phyloP scores from a whole-genome alignment of 2,797 vertebrate species.

The Enoplosus armatus region DNA sequence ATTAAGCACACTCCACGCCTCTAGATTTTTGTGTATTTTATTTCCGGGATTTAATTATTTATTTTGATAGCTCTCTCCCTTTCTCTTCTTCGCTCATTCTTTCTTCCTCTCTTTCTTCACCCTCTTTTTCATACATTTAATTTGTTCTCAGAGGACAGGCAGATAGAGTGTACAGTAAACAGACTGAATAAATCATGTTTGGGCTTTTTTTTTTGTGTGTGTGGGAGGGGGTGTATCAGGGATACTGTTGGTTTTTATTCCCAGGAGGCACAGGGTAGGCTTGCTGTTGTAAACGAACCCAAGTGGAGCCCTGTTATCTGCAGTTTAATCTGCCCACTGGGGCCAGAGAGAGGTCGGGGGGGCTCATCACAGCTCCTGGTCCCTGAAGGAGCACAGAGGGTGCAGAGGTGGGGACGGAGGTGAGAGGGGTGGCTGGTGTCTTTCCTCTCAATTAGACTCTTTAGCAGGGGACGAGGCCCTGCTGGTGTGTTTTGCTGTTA shows the following conservation, averaged over 20 bases:
- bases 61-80: slow-evolving; percentile 41
- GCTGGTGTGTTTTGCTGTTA: slow-evolving; percentile 47
- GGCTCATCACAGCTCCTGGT: slow-evolving; percentile 41
- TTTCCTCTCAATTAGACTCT: slow-evolving; percentile 70
- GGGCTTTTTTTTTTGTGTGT: slow-evolving; percentile 34
- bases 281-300: slow-evolving; percentile 78
- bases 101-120: slow-evolving; percentile 50
- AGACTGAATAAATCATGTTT: slow-evolving; percentile 85
- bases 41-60: slow-evolving; percentile 54
- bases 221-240: slow-evolving; percentile 41
- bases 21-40: slow-evolving; percentile 45
- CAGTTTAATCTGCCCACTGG: slow-evolving; percentile 78
- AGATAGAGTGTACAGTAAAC: slow-evolving; percentile 82
- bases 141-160: slow-evolving; percentile 84
- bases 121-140: slow-evolving; percentile 77
- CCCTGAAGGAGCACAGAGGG: slow-evolving; percentile 61
- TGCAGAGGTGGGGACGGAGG: slow-evolving; percentile 55
- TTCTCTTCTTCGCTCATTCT: slow-evolving; percentile 44
- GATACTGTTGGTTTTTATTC: slow-evolving; percentile 74
- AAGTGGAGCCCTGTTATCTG: slow-evolving; percentile 73
- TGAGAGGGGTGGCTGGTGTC: slow-evolving; percentile 43
- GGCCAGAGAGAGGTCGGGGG: slow-evolving; percentile 53
- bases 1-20: slow-evolving; percentile 24
- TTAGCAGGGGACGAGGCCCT: slow-evolving; percentile 42
- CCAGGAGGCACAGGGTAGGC: slow-evolving; percentile 67